phyloP scores from a whole-genome alignment of 2,888 invertebrate species.

The Diaphora mendica region DNA sequence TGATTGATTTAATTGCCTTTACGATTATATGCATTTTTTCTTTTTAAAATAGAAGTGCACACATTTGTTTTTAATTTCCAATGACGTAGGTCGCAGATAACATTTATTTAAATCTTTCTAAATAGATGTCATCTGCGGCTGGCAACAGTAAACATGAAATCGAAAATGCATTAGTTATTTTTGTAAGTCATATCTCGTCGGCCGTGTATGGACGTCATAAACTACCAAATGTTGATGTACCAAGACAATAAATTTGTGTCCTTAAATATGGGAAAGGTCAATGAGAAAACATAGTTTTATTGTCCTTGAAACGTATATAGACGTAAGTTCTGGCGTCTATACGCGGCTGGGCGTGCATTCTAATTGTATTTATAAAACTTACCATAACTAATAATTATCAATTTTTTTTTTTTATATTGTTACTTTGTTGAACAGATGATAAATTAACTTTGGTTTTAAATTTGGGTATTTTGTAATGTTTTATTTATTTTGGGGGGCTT shows the following conservation, averaged over 20 bases:
- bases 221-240: not conserved
- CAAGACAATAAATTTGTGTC: no score
- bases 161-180: not conserved
- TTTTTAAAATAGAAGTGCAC: not conserved
- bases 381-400: not conserved
- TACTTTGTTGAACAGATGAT: not conserved
- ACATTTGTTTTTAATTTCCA: not conserved
- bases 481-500: conserved; percentile 33
- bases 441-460: conserved; percentile 25
- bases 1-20: conserved; percentile 8
- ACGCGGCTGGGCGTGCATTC: not conserved
- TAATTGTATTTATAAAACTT: not conserved
- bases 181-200: not conserved
- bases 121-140: not conserved
- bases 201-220: not conserved
- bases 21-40: not conserved
- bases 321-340: not conserved
- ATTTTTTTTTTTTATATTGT: not conserved
- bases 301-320: not conserved
- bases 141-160: not conserved
- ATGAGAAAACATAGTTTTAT: not conserved
- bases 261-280: not conserved
- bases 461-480: conserved; percentile 30
- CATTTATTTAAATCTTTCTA: not conserved
- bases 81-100: not conserved